Conservation (phyloP, 2,888 invertebrate species). For the Autographa gamma region DNA sequence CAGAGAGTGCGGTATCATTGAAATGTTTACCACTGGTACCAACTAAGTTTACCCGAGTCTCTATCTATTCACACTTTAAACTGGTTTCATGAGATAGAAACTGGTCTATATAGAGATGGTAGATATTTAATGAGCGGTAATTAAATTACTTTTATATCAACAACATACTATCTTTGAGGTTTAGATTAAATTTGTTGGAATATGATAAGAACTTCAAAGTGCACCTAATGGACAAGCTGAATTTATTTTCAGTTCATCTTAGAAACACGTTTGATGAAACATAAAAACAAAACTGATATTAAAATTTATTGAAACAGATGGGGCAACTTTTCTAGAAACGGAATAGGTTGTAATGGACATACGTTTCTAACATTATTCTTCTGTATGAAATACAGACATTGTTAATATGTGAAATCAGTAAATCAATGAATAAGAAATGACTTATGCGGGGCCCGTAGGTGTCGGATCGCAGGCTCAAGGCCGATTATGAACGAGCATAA, state of each 20-base stretch:
- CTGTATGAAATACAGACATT: conserved; percentile 42
- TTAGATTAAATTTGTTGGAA: no score
- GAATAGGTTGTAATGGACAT: not conserved
- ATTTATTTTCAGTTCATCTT: not conserved
- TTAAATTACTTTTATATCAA: not conserved
- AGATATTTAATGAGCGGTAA: not conserved
- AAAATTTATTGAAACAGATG: not conserved
- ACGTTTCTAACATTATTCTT: conserved; percentile 12
- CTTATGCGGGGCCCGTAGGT: conserved; percentile 61
- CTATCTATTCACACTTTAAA: not conserved
- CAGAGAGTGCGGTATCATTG: no score
- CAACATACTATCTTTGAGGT: not conserved
- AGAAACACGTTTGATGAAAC: not conserved
- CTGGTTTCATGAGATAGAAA: not conserved
- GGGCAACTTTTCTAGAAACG: not conserved
- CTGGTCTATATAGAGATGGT: not conserved
- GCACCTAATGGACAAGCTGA: no score
- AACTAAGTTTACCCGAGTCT: no score
- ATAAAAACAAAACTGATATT: not conserved
- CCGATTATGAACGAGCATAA: conserved; percentile 42
- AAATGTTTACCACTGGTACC: no score
- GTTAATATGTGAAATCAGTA: conserved; percentile 54
- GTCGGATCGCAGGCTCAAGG: conserved; percentile 62
- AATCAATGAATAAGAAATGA: conserved; percentile 66
- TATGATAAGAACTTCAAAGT: no score